Conservation (phyloP, 2,888 invertebrate genomes). For the Sussaba pulchella region DNA sequence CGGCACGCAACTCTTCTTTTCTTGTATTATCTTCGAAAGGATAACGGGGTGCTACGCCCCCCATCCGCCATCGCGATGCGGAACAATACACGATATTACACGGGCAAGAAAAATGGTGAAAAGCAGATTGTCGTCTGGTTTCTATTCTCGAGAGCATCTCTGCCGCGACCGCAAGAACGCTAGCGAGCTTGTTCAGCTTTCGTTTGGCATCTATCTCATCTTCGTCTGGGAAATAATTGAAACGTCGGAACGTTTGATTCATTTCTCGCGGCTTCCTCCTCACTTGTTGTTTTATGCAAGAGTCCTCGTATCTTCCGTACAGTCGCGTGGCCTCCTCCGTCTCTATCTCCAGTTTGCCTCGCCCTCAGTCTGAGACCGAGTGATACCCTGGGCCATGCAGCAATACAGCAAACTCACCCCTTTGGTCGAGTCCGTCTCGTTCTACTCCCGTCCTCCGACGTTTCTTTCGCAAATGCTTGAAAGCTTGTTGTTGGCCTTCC, state of each 20-base stretch:
- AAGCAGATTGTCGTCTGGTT: conserved; percentile 9
- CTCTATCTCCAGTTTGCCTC: conserved; percentile 34
- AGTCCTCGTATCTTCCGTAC: too few relatives aligned
- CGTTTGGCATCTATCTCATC: conserved; percentile 48
- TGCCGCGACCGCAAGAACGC: conserved; percentile 34
- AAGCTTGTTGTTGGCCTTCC: conserved; percentile 14
- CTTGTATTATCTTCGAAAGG: conserved; percentile 33
- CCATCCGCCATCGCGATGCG: too few relatives aligned
- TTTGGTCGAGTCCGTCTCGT: conserved; percentile 12
- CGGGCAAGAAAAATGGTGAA: conserved; percentile 17
- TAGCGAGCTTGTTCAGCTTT: conserved; percentile 50
- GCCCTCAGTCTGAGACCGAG: background rate
- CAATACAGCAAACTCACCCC: conserved; percentile 32
- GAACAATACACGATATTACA: conserved; percentile 19
- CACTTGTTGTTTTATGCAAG: conserved; percentile 81
- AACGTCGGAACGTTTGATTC: conserved; percentile 83
- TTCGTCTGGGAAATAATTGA: conserved; percentile 82
- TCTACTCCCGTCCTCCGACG: conserved; percentile 4
- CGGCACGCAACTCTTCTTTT: conserved; percentile 43
- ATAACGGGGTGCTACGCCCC: too few relatives aligned
- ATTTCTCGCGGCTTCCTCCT: conserved; percentile 80
- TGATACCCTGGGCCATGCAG: conserved; percentile 25
- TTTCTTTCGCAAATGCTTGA: conserved; percentile 37
- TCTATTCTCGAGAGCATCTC: conserved; percentile 46
- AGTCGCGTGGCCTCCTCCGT: conserved; percentile 65